Evolutionary conservation across 2,797 vertebrate genomes (phyloP).

Genomic region (Strix occidentalis): DNA sequence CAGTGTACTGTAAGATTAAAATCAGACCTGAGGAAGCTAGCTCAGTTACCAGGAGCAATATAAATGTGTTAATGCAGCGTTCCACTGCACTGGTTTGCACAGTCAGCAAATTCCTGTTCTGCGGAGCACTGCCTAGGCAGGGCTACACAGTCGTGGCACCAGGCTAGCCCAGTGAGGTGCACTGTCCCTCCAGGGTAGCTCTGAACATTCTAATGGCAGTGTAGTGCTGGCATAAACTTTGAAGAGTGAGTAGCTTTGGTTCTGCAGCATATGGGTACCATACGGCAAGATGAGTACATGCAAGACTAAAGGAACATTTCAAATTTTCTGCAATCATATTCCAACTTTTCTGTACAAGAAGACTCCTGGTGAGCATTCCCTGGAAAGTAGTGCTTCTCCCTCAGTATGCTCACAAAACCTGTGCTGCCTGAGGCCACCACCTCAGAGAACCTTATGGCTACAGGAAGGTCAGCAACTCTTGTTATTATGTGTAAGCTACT

Average conservation of each 20-base stretch:
- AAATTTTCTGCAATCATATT: neutral
- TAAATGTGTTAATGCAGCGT: rapidly evolving
- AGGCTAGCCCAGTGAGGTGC: neutral
- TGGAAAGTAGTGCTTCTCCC: neutral
- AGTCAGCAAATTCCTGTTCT: rapidly evolving
- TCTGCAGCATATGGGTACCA: neutral
- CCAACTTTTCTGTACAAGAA: neutral
- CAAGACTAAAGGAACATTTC: neutral
- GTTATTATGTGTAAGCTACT: neutral
- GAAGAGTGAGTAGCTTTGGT: neutral
- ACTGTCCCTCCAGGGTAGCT: neutral
- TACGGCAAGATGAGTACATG: rapidly evolving
- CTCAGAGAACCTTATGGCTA: rapidly evolving
- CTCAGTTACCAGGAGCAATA: neutral
- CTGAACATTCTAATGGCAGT: neutral
- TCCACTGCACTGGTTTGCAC: neutral
- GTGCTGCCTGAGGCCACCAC: neutral
- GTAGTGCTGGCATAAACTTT: neutral
- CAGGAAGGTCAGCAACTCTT: neutral
- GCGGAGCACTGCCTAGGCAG: neutral
- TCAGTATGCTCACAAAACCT: neutral
- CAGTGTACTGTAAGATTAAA: neutral
- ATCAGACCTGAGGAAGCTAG: neutral
- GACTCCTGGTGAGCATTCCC: neutral
- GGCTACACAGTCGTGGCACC: neutral